These are phyloP conservation scores for Prunella fulvescens DNA, from an alignment of 2,113 vertebrate genomes.

Conservation along the genomic window DNA sequence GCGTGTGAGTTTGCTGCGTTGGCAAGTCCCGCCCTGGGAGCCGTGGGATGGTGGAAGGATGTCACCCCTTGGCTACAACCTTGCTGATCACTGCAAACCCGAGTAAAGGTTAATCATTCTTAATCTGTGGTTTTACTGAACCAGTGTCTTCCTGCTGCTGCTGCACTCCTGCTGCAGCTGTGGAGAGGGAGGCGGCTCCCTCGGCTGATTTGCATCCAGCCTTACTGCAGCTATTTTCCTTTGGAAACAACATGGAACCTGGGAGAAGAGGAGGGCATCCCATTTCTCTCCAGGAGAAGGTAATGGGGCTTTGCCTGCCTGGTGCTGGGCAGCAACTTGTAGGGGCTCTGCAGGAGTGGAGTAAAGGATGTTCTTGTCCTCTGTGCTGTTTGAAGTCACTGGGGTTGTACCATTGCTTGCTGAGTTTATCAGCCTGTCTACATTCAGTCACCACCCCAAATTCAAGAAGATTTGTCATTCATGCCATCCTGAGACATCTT, in stretches of 20 bases:
- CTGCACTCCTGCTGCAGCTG: constrained; percentile 21
- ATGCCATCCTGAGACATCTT: background rate
- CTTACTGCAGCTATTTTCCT: background rate
- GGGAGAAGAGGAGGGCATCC: background rate
- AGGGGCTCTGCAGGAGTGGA: background rate
- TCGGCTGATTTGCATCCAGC: background rate
- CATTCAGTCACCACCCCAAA: background rate
- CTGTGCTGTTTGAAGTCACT: background rate
- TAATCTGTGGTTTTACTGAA: constrained; percentile 30
- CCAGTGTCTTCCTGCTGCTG: background rate
- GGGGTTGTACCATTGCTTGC: background rate
- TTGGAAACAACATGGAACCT: background rate
- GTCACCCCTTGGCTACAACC: background rate
- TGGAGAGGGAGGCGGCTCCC: background rate
- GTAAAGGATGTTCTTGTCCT: background rate
- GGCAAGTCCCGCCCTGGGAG: background rate
- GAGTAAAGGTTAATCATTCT: background rate
- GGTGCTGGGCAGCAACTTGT: background rate
- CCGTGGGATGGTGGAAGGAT: background rate
- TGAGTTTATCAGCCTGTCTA: background rate
- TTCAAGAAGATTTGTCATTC: background rate
- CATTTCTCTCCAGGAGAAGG: background rate
- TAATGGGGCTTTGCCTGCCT: background rate
- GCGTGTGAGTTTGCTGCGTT: background rate
- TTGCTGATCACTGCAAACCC: constrained; percentile 11